Evolutionary conservation across 2,888 invertebrate species (phyloP).

Genomic region (Limnephilus lunatus): DNA sequence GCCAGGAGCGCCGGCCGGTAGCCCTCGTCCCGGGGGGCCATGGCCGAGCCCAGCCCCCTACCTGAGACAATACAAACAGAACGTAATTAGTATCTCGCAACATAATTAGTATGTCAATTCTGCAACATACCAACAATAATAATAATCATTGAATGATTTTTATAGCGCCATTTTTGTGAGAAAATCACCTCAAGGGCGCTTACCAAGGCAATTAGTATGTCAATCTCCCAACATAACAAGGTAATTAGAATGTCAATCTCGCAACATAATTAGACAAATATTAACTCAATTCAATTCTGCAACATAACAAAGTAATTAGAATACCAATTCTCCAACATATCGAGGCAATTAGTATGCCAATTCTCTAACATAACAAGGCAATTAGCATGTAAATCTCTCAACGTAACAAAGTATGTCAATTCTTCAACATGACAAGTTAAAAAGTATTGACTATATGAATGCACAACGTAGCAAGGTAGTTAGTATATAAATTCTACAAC

Average conservation of each 20-base stretch:
- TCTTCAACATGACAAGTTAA: no score
- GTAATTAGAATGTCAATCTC: background rate
- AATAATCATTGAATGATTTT: no score
- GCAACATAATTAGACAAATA: background rate
- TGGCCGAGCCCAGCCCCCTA: slow-evolving; percentile 68
- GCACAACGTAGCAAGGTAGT: no score
- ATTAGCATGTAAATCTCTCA: no score
- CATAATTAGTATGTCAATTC: background rate
- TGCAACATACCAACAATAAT: background rate
- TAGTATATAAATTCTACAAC: no score
- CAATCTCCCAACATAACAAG: background rate
- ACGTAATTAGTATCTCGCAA: background rate
- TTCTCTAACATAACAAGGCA: background rate
- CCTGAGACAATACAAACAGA: slow-evolving; percentile 20
- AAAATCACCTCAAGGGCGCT: no score
- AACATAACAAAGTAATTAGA: background rate
- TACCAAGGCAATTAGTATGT: background rate
- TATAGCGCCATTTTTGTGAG: no score
- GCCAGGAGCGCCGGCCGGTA: slow-evolving; percentile 92
- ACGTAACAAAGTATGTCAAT: no score
- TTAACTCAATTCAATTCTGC: background rate
- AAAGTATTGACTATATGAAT: no score
- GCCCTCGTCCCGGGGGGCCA: slow-evolving; percentile 80
- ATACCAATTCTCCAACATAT: background rate
- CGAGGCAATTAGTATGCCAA: background rate